Evolutionary conservation across 2,113 vertebrate species (phyloP), one percentile per base, ranked within the genome.

Genomic region (Taurulus bubalis): DNA sequence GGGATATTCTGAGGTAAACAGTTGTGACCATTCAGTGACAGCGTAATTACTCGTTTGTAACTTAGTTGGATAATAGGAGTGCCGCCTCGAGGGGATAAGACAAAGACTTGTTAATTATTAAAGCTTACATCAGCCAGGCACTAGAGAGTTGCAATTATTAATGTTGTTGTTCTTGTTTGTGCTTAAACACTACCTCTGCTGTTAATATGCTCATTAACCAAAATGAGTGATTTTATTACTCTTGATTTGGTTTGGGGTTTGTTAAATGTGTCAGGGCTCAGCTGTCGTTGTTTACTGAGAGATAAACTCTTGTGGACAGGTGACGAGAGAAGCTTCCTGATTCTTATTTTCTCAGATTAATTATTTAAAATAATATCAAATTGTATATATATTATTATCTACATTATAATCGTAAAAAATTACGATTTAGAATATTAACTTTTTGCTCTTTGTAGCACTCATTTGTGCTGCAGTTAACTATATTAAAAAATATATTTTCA

Each of bases 41-140:
- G 90, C 85, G 91, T 93, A 93, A 95, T 96, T 94, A 95, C 93
- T 92, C 91, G 91, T 94, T 95, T 94, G 93, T 94, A 95, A 95
- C 94, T 95, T 92, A 91, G 93, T 93, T 93, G 91, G 92, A 95
- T 95, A 95, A 95, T 94, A 94, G 92, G 92, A 95, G 87, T 79
- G 87, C 72, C 89, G 91, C 93, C 95, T 94, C 94, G 49, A 75
- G 94, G 95, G 94, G 89, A 92, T 91, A 90, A 95, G 93, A 95
- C 94, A 95, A 93, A 93, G 95, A 94, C 94, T 93, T 94, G 94
- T 95, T 95, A 95, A 95, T 95, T 95, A 95, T 96, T 96, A 95
- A 95, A 94, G 94, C 94, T 96, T 95, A 94, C 94, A 95, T 95
- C 94, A 95, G 94, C 93, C 92, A 88, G 93, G 94, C 92, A 93